These are phyloP conservation scores for Plectus sambesii DNA, from an alignment of 1,140 invertebrate genomes.

Conservation along the genomic window DNA sequence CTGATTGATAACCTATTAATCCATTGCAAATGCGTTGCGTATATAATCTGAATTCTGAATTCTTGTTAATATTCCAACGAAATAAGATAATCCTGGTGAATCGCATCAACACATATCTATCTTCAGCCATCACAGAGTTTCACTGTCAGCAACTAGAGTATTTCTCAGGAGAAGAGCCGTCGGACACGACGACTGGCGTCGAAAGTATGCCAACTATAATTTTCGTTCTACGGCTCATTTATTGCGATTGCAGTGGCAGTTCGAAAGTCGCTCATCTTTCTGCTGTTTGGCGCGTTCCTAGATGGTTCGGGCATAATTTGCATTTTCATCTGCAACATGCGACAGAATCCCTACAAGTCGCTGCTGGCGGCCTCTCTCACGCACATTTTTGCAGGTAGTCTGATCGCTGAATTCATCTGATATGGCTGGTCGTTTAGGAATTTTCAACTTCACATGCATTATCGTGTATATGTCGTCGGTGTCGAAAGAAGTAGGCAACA, in stretches of 20 bases:
- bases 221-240: not conserved
- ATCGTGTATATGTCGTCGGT: conserved; percentile 32
- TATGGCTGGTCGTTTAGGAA: conserved; percentile 19
- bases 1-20: too few relatives aligned
- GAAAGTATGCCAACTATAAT: conserved; percentile 27
- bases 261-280: conserved; percentile 33
- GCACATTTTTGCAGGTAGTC: conserved; percentile 37
- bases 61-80: conserved; percentile 8
- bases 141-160: conserved; percentile 35
- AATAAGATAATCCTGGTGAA: conserved; percentile 7
- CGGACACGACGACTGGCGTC: conserved; percentile 41
- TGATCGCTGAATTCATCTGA: not conserved
- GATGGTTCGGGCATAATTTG: conserved; percentile 29
- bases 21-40: too few relatives aligned
- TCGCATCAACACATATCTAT: not conserved
- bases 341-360: conserved; percentile 35
- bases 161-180: conserved; percentile 25
- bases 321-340: conserved; percentile 24
- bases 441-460: conserved; percentile 40
- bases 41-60: conserved; percentile 2
- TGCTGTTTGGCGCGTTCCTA: conserved; percentile 29
- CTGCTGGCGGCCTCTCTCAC: conserved; percentile 32
- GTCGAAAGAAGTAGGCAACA: conserved; percentile 45
- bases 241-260: conserved; percentile 33
- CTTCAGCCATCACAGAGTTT: conserved; percentile 36